phyloP scores from a whole-genome alignment of 1,140 invertebrate genomes.

The Caenorhabditis inopinata region DNA sequence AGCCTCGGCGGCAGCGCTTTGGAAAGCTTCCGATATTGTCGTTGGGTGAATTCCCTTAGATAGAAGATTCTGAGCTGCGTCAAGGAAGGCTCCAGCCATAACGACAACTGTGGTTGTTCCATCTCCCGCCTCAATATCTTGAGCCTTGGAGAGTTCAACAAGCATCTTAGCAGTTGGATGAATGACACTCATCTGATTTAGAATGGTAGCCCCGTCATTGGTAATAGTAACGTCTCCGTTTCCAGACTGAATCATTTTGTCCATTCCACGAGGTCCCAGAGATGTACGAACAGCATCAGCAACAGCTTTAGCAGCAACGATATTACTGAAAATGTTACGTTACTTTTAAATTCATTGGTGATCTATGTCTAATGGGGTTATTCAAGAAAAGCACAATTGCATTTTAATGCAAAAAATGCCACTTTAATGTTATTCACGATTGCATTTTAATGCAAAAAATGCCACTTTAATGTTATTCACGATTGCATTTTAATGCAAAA shows the following conservation, averaged over 20 bases:
- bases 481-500: background rate
- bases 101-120: conserved; percentile 93
- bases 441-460: too few relatives aligned
- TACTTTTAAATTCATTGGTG: too few relatives aligned
- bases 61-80: conserved; percentile 88
- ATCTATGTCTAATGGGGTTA: too few relatives aligned
- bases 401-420: too few relatives aligned
- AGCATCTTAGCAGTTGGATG: conserved; percentile 99
- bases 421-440: too few relatives aligned
- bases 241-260: conserved; percentile 98
- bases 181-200: conserved; percentile 97
- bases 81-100: conserved; percentile 88
- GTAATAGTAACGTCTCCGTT: conserved; percentile 98
- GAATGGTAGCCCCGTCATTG: conserved; percentile 98
- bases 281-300: conserved; percentile 97
- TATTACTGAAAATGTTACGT: conserved; percentile 77
- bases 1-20: conserved; percentile 81
- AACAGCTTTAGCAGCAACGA: conserved; percentile 96
- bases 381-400: too few relatives aligned
- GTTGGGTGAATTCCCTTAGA: conserved; percentile 95
- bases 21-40: conserved; percentile 92
- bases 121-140: conserved; percentile 98
- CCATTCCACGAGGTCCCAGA: conserved; percentile 96
- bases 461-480: too few relatives aligned
- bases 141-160: conserved; percentile 94